A percentile compares a stretch with the other conserved stretches of the same genome.
Evolutionary conservation across 2,888 invertebrate species (phyloP).

Genomic region (Antitype chi): DNA sequence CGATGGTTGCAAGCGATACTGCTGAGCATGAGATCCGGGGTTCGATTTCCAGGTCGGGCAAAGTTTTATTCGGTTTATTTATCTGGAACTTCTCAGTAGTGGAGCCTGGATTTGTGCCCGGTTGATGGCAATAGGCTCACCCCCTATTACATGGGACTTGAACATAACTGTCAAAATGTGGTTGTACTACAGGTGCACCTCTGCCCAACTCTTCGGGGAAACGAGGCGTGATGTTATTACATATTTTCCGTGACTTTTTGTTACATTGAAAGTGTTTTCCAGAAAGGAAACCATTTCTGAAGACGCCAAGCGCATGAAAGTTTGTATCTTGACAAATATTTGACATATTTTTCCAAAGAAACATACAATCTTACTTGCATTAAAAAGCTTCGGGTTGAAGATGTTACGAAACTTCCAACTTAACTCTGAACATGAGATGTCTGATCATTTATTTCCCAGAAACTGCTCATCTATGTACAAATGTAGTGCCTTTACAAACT

Average conservation of each 20-base stretch:
- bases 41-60: no score
- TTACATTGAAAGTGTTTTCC: background rate
- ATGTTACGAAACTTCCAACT: constrained; percentile 35
- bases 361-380: constrained; percentile 12
- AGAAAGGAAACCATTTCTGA: background rate
- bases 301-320: background rate
- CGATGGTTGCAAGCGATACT: no score
- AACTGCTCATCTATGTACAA: constrained; percentile 23
- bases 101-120: no score
- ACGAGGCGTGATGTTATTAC: no score
- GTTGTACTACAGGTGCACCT: no score
- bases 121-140: no score
- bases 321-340: background rate
- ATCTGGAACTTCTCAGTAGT: no score
- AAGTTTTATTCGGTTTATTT: no score
- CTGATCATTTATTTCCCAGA: constrained; percentile 40
- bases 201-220: no score
- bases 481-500: constrained; percentile 30
- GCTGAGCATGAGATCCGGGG: no score
- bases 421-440: constrained; percentile 34
- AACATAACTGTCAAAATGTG: no score
- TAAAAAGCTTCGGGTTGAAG: constrained; percentile 37
- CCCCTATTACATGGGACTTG: no score
- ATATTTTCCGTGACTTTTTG: background rate
- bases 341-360: background rate